Conservation (phyloP, 2,888 invertebrate genomes). For the Yponomeuta malinellus region DNA sequence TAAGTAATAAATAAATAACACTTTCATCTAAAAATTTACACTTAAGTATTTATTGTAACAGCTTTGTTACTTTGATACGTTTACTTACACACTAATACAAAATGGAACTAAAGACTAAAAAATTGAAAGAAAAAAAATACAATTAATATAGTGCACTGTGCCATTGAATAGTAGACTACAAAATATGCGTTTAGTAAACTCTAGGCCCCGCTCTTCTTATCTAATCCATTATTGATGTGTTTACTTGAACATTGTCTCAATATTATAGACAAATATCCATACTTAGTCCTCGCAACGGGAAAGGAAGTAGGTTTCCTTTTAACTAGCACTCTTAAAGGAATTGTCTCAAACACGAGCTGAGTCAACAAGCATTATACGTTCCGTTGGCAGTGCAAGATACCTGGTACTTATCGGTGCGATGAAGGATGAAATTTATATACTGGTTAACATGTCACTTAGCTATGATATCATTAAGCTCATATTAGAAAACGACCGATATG, state of each 20-base stretch:
- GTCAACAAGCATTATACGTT: neutral
- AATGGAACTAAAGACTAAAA: too few relatives aligned
- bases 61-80: too few relatives aligned
- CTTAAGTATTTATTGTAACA: too few relatives aligned
- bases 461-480: too few relatives aligned
- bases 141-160: too few relatives aligned
- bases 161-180: too few relatives aligned
- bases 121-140: too few relatives aligned
- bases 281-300: constrained; percentile 26
- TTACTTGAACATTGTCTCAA: constrained; percentile 36
- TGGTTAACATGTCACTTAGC: neutral
- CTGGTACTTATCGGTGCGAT: neutral
- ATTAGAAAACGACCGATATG: too few relatives aligned
- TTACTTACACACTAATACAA: too few relatives aligned
- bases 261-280: constrained; percentile 56
- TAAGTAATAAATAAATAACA: too few relatives aligned
- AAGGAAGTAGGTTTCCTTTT: constrained; percentile 49
- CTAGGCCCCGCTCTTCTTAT: neutral
- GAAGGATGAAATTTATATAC: neutral
- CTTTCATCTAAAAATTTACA: too few relatives aligned
- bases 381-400: neutral
- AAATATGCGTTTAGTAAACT: too few relatives aligned
- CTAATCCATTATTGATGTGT: constrained; percentile 2
- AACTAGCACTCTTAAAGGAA: neutral
- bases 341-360: neutral